These are phyloP conservation scores for Heliornis fulica DNA, from an alignment of 2,113 vertebrate genomes.

Conservation along the genomic window DNA sequence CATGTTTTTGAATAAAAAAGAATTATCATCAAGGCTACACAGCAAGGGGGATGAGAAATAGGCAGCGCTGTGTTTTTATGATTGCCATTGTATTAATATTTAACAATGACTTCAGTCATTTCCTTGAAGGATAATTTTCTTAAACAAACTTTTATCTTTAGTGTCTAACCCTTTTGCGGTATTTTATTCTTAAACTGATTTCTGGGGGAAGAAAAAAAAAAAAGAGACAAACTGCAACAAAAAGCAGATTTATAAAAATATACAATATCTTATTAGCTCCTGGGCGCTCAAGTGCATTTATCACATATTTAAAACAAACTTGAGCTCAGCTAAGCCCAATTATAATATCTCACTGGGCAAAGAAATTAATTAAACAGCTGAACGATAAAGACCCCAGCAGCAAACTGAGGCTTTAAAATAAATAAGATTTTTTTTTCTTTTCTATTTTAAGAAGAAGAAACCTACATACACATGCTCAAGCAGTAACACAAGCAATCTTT, in stretches of 20 bases:
- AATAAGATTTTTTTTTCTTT: background rate
- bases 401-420: constrained; percentile 60
- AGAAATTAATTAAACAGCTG: constrained; percentile 73
- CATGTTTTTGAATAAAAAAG: constrained; percentile 48
- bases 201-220: background rate
- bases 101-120: constrained; percentile 56
- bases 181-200: constrained; percentile 44
- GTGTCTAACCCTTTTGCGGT: background rate
- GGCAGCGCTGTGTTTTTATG: background rate
- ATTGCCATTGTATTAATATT: constrained; percentile 63
- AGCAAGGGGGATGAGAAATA: constrained; percentile 48
- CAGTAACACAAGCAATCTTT: constrained; percentile 24
- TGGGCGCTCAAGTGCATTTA: constrained; percentile 51
- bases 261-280: constrained; percentile 60
- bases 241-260: constrained; percentile 64
- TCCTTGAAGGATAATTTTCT: constrained; percentile 45
- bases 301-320: constrained; percentile 61
- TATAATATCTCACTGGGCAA: constrained; percentile 68
- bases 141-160: constrained; percentile 62
- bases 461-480: background rate
- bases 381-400: constrained; percentile 64
- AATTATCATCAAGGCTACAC: constrained; percentile 39
- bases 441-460: background rate
- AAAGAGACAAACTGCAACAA: constrained; percentile 21
- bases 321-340: constrained; percentile 57